Base-by-base conservation (phyloP, 2,797 vertebrate species). In the Dendrocincla fuliginosa region DNA sequence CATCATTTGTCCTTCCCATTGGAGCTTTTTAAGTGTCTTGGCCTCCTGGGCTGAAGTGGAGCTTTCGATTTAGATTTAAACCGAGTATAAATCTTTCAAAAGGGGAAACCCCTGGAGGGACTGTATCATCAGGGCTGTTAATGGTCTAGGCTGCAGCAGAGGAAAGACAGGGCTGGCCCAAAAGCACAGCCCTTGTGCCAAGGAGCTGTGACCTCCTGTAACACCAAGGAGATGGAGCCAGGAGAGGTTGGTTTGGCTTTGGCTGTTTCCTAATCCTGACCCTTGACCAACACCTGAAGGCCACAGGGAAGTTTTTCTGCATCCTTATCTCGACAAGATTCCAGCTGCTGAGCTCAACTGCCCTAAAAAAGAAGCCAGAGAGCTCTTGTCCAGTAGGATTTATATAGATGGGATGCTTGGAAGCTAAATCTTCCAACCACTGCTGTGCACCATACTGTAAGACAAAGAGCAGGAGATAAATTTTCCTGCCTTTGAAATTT, bases 401-500 rank as follows among this genome's bases (percentile, higher is more conserved):
- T 90, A 50, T 87, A 64, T 41, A 47, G 35, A 68, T 41, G 33
- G 55, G 73, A 64, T 44, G 28, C 22, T 60, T 41, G 49, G 67
- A 85, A 92, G 47, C 64, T 71, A 77, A 93, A 93, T 87, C 94
- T 93, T 84, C 60, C 33, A 63, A 5, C 25, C 35, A 28, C 57
- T 88, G n/a, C 50, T 71, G 39, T 46, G 23, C 16, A 69, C 76
- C 33, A 41, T 2, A 28, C 25, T 27, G 50, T 71, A 87, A 86
- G 35, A 65, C 64, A 91, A 87, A 89, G n/a, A 85, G 61, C 53
- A 41, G 65, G 50, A 87, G 41, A 76, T 64, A 93, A 65, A 84
- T 89, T 86, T 73, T 79, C 27, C 75, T 88, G 69, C 79, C 78
- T 91, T 53, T 61, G 83, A 96, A 83, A 84, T 70, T 83, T 69